phyloP scores from a whole-genome alignment of 2,797 vertebrate species.

The Corythornis leucogaster region DNA sequence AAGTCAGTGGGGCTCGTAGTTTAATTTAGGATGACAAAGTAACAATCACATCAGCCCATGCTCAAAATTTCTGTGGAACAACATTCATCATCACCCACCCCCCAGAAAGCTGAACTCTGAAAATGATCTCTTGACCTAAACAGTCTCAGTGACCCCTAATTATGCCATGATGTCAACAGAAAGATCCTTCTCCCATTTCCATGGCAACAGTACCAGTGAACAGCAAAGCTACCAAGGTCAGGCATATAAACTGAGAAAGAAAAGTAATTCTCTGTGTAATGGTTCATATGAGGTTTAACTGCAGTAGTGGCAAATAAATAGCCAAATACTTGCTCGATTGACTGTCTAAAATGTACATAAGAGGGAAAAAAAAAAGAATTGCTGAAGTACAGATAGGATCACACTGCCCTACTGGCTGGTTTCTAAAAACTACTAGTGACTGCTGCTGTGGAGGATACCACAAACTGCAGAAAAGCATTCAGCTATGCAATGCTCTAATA shows the following conservation, averaged over 20 bases:
- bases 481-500: background rate
- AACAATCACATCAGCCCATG: background rate
- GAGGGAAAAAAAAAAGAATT: background rate
- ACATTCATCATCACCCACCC: background rate
- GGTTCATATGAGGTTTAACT: background rate
- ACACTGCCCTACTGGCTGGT: background rate
- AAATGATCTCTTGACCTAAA: conserved; percentile 22
- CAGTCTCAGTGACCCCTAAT: conserved; percentile 6
- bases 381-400: background rate
- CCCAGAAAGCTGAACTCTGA: background rate
- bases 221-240: conserved; percentile 18
- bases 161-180: background rate
- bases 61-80: background rate
- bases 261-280: conserved; percentile 3
- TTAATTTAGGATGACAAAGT: background rate
- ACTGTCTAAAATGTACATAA: background rate
- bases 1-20: background rate
- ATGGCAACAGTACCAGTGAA: background rate
- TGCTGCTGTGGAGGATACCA: background rate
- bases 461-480: background rate
- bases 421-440: background rate
- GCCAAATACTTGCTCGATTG: background rate
- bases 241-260: background rate
- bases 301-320: conserved; percentile 18
- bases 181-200: conserved; percentile 22